Base-by-base conservation (phyloP, 2,888 invertebrate genomes). In the Sminthurinus aureus region DNA sequence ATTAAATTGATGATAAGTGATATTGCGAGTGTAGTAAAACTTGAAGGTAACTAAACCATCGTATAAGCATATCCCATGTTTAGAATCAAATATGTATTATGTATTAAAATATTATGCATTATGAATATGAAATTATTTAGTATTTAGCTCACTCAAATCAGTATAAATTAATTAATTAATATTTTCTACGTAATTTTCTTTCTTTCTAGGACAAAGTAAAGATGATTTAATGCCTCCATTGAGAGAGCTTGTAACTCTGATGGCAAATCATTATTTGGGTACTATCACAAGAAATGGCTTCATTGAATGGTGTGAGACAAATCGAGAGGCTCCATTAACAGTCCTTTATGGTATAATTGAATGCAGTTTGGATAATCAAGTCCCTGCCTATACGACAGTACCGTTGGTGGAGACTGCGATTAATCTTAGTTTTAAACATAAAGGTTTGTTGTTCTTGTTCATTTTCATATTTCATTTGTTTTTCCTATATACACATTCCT, bases 321-420 rank as follows among this genome's bases (percentile, higher is more conserved):
- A 86, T 66, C 83, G 84, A 51, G 83, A 86, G 66, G 84, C 85
- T 22, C 86, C 88, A 13, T 73, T 87, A 18, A 38, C 64, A 12
- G 83, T 87, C 18, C 58, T 87, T 3, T 81, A 84, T 26, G 81
- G 83, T 51, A 24, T 88, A 18, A 82, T 88, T 22, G 84, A 86
- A 66, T 75, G 87, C n/a, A 85, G 85, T 69, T 87, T 86, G 80
- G 81, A 84, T 18, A 81, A 81, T 12, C 86, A 88, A 81, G 86
- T 87, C 26, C 87, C 86, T 20, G 90, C 91, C 24, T 91, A 91
- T 26, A 90, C 91, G 66, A 90, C 92, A 12, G 92, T 92, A 20
- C 90, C 91, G 79, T 89, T 93, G 9, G 90, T 92, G 87, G 93
- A 93, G 89, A 90, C 91, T 52, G 91, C 91, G 0, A 90, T 93